Conservation (phyloP, 1,140 invertebrate species). For the Drosophila pseudoobscura region DNA sequence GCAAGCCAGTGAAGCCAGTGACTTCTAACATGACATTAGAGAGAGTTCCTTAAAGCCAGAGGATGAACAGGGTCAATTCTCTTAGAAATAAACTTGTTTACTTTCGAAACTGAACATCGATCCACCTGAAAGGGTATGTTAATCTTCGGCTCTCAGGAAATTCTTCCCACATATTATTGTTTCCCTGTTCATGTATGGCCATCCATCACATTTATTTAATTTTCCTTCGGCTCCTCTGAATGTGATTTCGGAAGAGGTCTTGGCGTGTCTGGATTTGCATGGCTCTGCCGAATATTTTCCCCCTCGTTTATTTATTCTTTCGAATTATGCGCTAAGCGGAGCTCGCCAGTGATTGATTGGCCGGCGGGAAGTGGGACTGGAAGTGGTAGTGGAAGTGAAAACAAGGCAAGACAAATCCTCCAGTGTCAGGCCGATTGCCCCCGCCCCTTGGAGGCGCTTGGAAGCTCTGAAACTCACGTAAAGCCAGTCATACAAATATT, state of each 20-base stretch:
- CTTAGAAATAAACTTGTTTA: too few relatives aligned
- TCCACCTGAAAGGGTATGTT: too few relatives aligned
- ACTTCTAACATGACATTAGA: background rate
- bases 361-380: background rate
- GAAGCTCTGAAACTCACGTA: constrained; percentile 49
- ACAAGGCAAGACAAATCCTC: too few relatives aligned
- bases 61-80: too few relatives aligned
- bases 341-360: constrained; percentile 72
- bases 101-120: too few relatives aligned
- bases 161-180: background rate
- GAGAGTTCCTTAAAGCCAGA: background rate
- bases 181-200: constrained; percentile 2
- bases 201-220: constrained; percentile 48
- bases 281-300: constrained; percentile 3
- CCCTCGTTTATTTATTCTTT: constrained; percentile 39
- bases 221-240: constrained; percentile 20
- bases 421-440: constrained; percentile 23
- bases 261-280: constrained; percentile 48
- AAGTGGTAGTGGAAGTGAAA: too few relatives aligned
- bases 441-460: constrained; percentile 14
- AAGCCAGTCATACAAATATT: constrained; percentile 77
- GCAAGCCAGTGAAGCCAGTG: constrained; percentile 15
- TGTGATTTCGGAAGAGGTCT: constrained; percentile 12
- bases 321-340: constrained; percentile 66
- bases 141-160: too few relatives aligned